Base-by-base conservation (phyloP, 2,797 vertebrate species). In the Chloroceryle inda region DNA sequence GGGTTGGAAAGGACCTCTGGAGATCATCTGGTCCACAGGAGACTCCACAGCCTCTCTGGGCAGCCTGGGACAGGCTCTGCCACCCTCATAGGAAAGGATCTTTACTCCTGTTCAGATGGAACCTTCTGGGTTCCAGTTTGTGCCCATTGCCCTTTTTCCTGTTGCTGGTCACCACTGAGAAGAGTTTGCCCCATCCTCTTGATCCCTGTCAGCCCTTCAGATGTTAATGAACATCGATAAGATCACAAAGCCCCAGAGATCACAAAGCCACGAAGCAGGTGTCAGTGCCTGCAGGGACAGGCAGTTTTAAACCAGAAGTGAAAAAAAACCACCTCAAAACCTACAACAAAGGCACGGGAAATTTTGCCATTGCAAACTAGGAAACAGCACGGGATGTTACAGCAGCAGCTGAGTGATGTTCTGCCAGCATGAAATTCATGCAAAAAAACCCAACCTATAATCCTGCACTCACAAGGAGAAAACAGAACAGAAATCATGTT, bases 401-500 rank as follows among this genome's bases (percentile, higher is more conserved):
- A 5, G 79, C 21, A 91, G 56, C 17, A 81, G 49, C 18, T 5
- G 52, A 59, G 59, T 23, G 24, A 55, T 86, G 33, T 42, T 66
- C 61, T 76, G 38, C 22, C 69, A 55, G 22, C 3, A 3, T 37
- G 22, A 76, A 78, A 76, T 49, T 52, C 11, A 17, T 24, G 42
- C 18, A 38, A 33, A 62, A 55, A 88, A 71, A 24, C 10, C 37
- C 37, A 37, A 37, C 37, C 37, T n/a, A 27, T 38, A 49, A 59
- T 69, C 45, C 14, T 31, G 14, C 23, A 22, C 42, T 81, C 11
- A 23, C 3, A 27, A 42, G 62, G 45, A 79, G 62, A 69, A 92
- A 73, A 72, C 27, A 72, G 69, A 58, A 50, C 35, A 88, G 67
- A 50, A 4, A 23, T 3, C 27, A 13, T 0, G 0, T 23, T 58